phyloP scores from a whole-genome alignment of 2,113 vertebrate species.

The Meles meles region DNA sequence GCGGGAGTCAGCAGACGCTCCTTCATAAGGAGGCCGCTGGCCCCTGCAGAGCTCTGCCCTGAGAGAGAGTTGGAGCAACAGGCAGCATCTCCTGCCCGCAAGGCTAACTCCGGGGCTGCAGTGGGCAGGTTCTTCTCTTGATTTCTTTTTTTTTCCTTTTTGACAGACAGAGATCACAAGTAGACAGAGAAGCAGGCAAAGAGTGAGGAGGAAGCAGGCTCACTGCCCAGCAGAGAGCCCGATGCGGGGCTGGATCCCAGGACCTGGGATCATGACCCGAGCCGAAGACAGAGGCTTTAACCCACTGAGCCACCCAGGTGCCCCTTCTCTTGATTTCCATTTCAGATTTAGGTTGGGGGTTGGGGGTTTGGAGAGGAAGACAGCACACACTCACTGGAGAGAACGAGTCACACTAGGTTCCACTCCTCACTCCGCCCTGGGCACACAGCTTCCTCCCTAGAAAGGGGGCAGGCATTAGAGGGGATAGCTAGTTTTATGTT shows the following conservation, averaged over 20 bases:
- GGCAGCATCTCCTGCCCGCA: rapidly evolving
- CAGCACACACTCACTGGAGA: neutral
- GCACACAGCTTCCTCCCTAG: rapidly evolving
- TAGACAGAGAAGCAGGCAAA: too few relatives aligned
- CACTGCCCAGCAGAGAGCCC: too few relatives aligned
- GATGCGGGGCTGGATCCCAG: too few relatives aligned
- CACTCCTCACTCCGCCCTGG: rapidly evolving
- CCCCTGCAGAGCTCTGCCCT: neutral
- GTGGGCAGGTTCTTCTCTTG: neutral
- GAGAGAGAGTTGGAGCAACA: neutral
- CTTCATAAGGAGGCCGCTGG: neutral
- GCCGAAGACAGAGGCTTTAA: too few relatives aligned
- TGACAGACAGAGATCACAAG: too few relatives aligned
- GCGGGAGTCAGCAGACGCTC: neutral
- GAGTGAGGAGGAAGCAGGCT: too few relatives aligned
- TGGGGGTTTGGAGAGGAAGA: neutral
- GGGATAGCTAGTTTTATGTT: neutral
- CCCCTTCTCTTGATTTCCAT: neutral
- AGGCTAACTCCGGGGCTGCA: neutral
- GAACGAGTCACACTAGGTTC: neutral
- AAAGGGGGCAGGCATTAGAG: too few relatives aligned
- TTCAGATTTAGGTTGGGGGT: neutral
- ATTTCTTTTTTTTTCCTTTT: too few relatives aligned
- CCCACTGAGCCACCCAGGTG: too few relatives aligned
- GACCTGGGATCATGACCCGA: too few relatives aligned